Conservation (phyloP, 2,797 vertebrate genomes). For the Hoplostethus mediterraneus region DNA sequence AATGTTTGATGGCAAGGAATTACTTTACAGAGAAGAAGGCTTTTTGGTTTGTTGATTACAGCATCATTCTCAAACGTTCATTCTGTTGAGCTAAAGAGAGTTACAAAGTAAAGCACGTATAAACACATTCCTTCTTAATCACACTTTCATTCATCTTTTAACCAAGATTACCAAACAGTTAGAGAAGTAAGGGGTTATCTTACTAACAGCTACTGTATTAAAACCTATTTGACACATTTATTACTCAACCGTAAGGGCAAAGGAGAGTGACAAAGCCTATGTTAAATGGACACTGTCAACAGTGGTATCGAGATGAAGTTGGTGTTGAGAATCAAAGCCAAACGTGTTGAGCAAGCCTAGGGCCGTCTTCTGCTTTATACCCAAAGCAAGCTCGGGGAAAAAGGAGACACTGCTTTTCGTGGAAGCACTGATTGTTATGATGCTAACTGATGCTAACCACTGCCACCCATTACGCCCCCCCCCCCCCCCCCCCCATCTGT, state of each 20-base stretch:
- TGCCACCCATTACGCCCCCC: constrained; percentile 19
- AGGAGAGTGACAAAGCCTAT: constrained; percentile 15
- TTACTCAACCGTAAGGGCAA: constrained; percentile 50
- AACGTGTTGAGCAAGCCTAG: not conserved
- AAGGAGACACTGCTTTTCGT: constrained; percentile 46
- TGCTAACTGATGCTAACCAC: constrained; percentile 41
- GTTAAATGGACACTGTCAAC: not conserved
- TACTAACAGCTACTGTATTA: constrained; percentile 45
- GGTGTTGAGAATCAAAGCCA: not conserved
- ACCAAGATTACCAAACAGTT: constrained; percentile 60
- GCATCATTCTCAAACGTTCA: constrained; percentile 60
- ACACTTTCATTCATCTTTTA: constrained; percentile 58
- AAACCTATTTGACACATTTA: constrained; percentile 57
- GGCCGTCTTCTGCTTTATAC: not conserved
- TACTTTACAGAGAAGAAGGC: constrained; percentile 79
- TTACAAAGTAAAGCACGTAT: constrained; percentile 64
- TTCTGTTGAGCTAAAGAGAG: constrained; percentile 65
- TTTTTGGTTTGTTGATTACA: constrained; percentile 81
- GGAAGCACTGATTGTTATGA: constrained; percentile 59
- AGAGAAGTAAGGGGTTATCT: constrained; percentile 53
- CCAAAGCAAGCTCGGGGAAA: constrained; percentile 31
- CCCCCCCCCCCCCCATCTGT: constrained; percentile 26
- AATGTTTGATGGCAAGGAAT: constrained; percentile 60
- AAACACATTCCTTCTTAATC: constrained; percentile 45
- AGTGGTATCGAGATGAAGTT: not conserved